Evolutionary conservation across 2,797 vertebrate genomes (phyloP).

Genomic region (Pipistrellus nathusii): DNA sequence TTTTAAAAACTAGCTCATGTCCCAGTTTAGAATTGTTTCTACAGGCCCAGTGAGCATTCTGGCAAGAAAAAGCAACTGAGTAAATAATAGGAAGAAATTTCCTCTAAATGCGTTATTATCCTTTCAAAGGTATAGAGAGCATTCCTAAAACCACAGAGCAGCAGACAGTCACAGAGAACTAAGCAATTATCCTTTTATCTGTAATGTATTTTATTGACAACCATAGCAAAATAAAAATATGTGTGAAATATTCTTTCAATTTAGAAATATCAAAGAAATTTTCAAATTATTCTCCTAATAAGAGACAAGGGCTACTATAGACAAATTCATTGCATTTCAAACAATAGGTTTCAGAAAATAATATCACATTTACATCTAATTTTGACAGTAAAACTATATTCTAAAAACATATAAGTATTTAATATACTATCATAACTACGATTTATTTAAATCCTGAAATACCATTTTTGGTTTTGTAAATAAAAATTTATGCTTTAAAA

Average conservation of each 20-base stretch:
- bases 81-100: slow-evolving; percentile 24
- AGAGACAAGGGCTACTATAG: background rate
- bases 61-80: slow-evolving; percentile 50
- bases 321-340: background rate
- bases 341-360: background rate
- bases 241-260: slow-evolving; percentile 2
- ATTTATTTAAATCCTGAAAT: background rate
- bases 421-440: background rate
- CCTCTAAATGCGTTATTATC: background rate
- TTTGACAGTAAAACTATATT: slow-evolving; percentile 14
- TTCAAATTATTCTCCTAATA: background rate
- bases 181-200: background rate
- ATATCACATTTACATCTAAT: background rate
- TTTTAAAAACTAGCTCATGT: background rate
- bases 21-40: background rate
- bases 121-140: background rate
- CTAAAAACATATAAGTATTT: slow-evolving; percentile 4
- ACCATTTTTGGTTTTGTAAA: background rate
- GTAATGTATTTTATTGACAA: background rate
- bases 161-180: background rate
- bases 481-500: background rate
- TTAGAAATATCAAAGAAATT: background rate
- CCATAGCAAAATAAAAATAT: background rate
- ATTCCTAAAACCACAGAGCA: background rate
- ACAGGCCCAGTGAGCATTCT: background rate